phyloP scores from a whole-genome alignment of 2,797 vertebrate genomes.

The Danio albolineatus region DNA sequence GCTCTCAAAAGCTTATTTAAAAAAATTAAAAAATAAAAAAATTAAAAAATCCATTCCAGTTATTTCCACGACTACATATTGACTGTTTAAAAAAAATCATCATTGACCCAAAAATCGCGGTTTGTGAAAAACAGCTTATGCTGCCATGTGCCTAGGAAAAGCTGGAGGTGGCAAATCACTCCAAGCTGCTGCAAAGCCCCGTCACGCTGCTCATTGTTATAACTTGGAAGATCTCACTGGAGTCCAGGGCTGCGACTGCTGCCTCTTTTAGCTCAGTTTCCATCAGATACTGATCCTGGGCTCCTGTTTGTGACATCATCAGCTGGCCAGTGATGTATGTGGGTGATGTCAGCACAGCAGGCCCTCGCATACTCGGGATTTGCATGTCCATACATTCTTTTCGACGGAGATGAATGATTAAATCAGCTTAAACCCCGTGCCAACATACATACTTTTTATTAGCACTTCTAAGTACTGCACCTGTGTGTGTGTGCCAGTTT shows the following conservation, averaged over 20 bases:
- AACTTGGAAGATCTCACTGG: constrained; percentile 45
- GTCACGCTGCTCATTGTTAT: constrained; percentile 50
- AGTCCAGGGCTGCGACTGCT: constrained; percentile 28
- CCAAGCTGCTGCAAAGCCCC: constrained; percentile 55
- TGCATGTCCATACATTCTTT: constrained; percentile 19
- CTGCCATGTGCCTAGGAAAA: constrained; percentile 45
- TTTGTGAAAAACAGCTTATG: constrained; percentile 39
- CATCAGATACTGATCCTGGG: constrained; percentile 56
- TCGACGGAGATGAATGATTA: background rate
- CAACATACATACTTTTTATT: constrained; percentile 20
- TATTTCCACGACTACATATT: no score
- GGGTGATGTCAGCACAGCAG: constrained; percentile 46
- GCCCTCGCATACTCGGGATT: constrained; percentile 22
- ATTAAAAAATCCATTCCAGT: no score
- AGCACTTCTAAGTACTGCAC: constrained; percentile 6
- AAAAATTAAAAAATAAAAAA: no score
- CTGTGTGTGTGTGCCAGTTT: background rate
- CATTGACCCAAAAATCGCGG: background rate
- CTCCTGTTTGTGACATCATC: constrained; percentile 47
- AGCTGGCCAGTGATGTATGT: constrained; percentile 17
- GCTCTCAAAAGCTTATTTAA: no score
- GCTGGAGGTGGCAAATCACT: constrained; percentile 31
- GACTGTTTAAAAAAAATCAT: no score
- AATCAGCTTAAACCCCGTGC: constrained; percentile 8
- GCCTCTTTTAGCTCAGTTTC: constrained; percentile 59